Percentiles rank a stretch among this genome's conserved stretches.
Conservation (phyloP, 2,113 vertebrate species). For the Alaudala cheleensis region DNA sequence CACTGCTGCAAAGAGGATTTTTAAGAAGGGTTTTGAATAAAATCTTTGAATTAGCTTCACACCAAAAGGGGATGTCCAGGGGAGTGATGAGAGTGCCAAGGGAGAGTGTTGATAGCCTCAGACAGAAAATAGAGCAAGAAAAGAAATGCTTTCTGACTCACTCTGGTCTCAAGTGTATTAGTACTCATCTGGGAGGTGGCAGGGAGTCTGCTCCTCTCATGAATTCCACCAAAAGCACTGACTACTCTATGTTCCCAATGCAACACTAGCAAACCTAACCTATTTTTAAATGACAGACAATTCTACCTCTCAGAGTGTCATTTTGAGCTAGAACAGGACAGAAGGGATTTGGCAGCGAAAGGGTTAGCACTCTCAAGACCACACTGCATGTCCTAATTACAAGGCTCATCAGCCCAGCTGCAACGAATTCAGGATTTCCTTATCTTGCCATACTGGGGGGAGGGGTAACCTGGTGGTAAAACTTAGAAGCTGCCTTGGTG, state of each 20-base stretch:
- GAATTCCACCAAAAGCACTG: background rate
- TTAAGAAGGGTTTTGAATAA: background rate
- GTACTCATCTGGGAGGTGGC: background rate
- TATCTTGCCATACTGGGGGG: constrained; percentile 16
- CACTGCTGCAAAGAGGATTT: background rate
- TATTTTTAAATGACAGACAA: background rate
- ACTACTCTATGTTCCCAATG: background rate
- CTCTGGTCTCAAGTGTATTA: background rate
- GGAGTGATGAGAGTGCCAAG: background rate
- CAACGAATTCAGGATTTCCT: constrained; percentile 43
- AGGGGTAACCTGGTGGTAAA: background rate
- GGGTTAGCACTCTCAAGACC: constrained; percentile 24
- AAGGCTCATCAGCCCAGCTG: constrained; percentile 48
- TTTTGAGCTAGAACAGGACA: background rate
- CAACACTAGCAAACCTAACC: background rate
- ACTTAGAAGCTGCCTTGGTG: background rate
- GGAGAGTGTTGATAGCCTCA: background rate
- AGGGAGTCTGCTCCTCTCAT: background rate
- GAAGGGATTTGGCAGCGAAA: constrained; percentile 16
- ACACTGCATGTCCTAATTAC: constrained; percentile 40
- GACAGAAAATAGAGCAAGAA: background rate
- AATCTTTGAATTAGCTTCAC: background rate
- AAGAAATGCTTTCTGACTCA: background rate
- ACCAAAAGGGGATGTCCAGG: background rate
- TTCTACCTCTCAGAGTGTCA: background rate